A percentile compares a stretch with the other conserved stretches of the same genome.
Conservation (phyloP, 2,888 invertebrate species). For the Melipona beecheii region DNA sequence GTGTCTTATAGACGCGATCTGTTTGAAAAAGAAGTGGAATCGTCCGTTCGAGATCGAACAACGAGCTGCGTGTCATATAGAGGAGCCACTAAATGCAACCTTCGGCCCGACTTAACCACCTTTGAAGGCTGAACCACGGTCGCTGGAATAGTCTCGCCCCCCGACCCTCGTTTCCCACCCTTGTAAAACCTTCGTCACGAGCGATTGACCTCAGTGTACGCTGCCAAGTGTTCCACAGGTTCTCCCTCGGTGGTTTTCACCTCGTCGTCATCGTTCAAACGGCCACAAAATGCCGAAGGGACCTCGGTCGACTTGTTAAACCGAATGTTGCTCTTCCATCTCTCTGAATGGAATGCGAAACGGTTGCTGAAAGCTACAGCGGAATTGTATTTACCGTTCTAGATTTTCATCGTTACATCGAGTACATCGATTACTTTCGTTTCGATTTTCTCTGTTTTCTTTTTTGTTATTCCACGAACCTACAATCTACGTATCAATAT, state of each 20-base stretch:
- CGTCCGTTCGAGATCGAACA: background rate
- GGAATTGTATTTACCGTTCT: background rate
- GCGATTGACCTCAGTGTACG: conserved; percentile 66
- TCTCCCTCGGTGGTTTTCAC: conserved; percentile 59
- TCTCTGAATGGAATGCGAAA: conserved; percentile 20
- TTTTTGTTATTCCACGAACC: background rate
- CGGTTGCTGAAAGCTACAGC: background rate
- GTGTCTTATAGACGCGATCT: background rate
- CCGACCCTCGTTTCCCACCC: conserved; percentile 55
- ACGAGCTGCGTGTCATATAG: conserved; percentile 27
- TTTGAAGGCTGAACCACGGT: conserved; percentile 56
- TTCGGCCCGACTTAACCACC: conserved; percentile 55
- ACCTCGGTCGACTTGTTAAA: conserved; percentile 46
- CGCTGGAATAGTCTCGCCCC: conserved; percentile 42
- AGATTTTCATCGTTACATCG: background rate
- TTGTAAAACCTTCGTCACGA: conserved; percentile 67
- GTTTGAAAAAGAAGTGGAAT: background rate
- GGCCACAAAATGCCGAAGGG: conserved; percentile 47
- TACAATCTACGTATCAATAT: background rate
- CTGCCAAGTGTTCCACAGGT: conserved; percentile 70
- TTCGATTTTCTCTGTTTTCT: too few relatives aligned
- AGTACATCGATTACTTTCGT: background rate
- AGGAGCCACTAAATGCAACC: conserved; percentile 50
- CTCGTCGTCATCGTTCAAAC: conserved; percentile 60
- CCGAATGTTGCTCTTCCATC: conserved; percentile 34